Conservation (phyloP, 2,797 vertebrate genomes). For the Sphaeramia orbicularis region DNA sequence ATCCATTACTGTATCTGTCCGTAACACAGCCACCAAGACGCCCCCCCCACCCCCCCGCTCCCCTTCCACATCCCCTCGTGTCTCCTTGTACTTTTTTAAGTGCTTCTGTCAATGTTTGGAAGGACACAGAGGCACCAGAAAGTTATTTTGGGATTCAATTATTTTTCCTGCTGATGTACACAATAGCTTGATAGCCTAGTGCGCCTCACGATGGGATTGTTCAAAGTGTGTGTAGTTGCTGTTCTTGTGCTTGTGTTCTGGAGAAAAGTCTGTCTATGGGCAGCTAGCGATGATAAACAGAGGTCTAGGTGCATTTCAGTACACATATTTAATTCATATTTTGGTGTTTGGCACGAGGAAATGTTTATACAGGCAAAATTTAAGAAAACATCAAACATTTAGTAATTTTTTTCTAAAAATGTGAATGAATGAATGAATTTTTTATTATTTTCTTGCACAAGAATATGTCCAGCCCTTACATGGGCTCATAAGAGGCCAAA, state of each 20-base stretch:
- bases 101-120: conserved; percentile 39
- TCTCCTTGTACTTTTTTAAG: conserved; percentile 39
- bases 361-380: too few relatives aligned
- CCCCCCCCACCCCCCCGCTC: not conserved
- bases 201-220: conserved; percentile 40
- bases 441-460: too few relatives aligned
- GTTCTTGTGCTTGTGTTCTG: conserved; percentile 17
- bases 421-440: too few relatives aligned
- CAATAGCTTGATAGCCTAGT: conserved; percentile 49
- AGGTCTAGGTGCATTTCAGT: too few relatives aligned
- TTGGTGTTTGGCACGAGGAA: too few relatives aligned
- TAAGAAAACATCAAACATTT: too few relatives aligned
- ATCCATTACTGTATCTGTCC: not conserved
- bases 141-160: conserved; percentile 79
- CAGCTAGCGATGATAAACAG: not conserved
- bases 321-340: too few relatives aligned
- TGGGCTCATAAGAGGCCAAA: too few relatives aligned
- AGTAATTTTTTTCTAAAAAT: too few relatives aligned
- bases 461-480: too few relatives aligned
- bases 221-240: conserved; percentile 19
- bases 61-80: conserved; percentile 14
- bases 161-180: conserved; percentile 78
- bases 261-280: conserved; percentile 16
- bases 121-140: conserved; percentile 32
- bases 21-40: too few relatives aligned